Base-by-base conservation (phyloP, 2,797 vertebrate species). In the Paguma larvata region DNA sequence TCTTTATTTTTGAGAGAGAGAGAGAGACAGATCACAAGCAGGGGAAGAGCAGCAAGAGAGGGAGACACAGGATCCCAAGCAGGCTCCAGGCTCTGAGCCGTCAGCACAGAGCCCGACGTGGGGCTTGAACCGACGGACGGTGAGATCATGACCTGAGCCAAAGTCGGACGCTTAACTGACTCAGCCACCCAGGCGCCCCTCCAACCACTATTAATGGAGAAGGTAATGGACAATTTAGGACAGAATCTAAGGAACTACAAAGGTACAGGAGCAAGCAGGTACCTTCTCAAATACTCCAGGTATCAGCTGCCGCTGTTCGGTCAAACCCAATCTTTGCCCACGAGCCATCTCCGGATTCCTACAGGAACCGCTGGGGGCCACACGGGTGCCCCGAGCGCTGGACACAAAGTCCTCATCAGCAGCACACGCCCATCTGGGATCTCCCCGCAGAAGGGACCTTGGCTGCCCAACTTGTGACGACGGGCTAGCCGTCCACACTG, bases 381-480 rank as follows among this genome's bases (percentile, higher is more conserved):
- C 34, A 0, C 0, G 2, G 11, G 2, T 0, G 9, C 6, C 30
- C 79, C 30, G 51, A 15, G 32, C 3, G 15, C 82, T 10, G 53
- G 41, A 21, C 2, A 8, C 27, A 34, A 77, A 56, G 62, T 9
- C 48, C 14, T 51, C 3, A 13, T 67, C 62, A 38, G 70, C 0
- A 15, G 13, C 38, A 6, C 1, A 32, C 4, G 11, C 4, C 63
- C 53, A 0, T 21, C 56, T 4, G 27, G 44, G 68, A 6, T 46
- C 34, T 14, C 41, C 44, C 41, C 1, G 10, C 6, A 2, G 34
- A 18, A 23, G 38, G 38, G 10, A 14, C 18, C 4, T 0, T 75
- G 2, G 11, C 10, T 10, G 70, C 53, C 46, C 34, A 18, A 4
- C 38, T 12, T 27, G 11, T 16, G 0, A 21, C 9, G 0, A 21